Evolutionary conservation across 53 echinoderm and acorn worm genomes (phyloP).

Genomic region (Holothuria leucospilota): DNA sequence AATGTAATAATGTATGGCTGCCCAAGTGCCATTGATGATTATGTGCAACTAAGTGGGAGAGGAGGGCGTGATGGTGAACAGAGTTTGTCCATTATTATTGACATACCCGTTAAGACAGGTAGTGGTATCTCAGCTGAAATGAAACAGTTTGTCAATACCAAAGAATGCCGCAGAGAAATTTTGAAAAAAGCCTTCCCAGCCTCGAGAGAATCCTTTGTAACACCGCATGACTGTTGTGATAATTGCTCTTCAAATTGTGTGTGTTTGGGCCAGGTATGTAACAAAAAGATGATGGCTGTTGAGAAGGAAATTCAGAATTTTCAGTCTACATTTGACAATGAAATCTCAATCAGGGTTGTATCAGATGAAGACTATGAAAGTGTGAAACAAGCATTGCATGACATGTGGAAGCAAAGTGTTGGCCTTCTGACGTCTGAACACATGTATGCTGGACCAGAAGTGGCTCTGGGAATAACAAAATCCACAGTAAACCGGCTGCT

Average conservation of each 20-base stretch:
- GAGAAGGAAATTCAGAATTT: not conserved
- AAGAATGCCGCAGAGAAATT: conserved; percentile 25
- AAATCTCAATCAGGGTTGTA: not conserved
- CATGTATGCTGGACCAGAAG: not conserved
- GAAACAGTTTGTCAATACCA: conserved; percentile 38
- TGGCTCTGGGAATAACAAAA: not conserved
- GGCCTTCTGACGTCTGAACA: not conserved
- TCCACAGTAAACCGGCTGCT: not conserved
- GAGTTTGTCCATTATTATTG: conserved; percentile 29
- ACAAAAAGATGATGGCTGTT: not conserved
- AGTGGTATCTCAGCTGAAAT: conserved; percentile 19
- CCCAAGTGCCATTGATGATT: conserved; percentile 42
- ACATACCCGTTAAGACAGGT: conserved; percentile 42
- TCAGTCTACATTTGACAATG: not conserved
- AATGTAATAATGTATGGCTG: conserved; percentile 40
- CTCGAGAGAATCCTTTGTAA: not conserved
- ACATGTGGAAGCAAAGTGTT: not conserved
- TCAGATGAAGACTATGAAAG: conserved; percentile 22
- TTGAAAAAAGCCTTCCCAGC: not conserved
- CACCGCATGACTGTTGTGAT: conserved; percentile 18
- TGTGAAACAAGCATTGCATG: not conserved
- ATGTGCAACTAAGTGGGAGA: conserved; percentile 57
- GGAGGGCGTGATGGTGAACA: conserved; percentile 44
- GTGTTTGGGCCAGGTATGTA: conserved; percentile 21
- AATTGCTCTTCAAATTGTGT: not conserved